Conservation (phyloP, 2,797 vertebrate genomes). For the Notoglanidium macrostoma region DNA sequence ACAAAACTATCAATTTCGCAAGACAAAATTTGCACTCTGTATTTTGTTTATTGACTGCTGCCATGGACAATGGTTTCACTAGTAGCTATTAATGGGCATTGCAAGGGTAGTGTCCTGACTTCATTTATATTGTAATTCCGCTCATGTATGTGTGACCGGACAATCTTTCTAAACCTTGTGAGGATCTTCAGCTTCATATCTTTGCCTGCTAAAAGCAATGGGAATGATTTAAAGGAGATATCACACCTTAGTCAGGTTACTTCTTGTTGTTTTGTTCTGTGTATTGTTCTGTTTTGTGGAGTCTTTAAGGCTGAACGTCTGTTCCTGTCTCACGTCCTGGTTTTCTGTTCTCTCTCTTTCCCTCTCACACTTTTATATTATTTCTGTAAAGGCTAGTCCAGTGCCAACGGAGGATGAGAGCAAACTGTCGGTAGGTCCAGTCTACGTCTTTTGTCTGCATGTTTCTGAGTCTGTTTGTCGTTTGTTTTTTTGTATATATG, state of each 20-base stretch:
- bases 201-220: neutral
- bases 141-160: neutral
- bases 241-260: neutral
- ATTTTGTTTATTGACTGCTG: neutral
- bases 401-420: slow-evolving; percentile 84
- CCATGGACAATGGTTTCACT: slow-evolving; percentile 1
- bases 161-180: neutral
- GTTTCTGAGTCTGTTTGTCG: slow-evolving; percentile 57
- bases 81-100: neutral
- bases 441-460: slow-evolving; percentile 58
- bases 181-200: neutral
- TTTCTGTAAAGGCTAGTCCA: slow-evolving; percentile 80
- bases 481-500: neutral
- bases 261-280: neutral
- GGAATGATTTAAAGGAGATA: neutral
- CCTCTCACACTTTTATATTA: slow-evolving; percentile 70
- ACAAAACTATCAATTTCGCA: neutral
- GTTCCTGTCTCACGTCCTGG: slow-evolving; percentile 75
- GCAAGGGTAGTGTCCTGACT: neutral
- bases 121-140: neutral
- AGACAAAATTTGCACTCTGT: neutral
- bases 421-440: slow-evolving; percentile 89
- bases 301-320: slow-evolving; percentile 61
- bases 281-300: slow-evolving; percentile 37
- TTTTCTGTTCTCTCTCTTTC: slow-evolving; percentile 68